Evolutionary conservation across 2,797 vertebrate species (phyloP).

Genomic region (Salarias fasciatus): DNA sequence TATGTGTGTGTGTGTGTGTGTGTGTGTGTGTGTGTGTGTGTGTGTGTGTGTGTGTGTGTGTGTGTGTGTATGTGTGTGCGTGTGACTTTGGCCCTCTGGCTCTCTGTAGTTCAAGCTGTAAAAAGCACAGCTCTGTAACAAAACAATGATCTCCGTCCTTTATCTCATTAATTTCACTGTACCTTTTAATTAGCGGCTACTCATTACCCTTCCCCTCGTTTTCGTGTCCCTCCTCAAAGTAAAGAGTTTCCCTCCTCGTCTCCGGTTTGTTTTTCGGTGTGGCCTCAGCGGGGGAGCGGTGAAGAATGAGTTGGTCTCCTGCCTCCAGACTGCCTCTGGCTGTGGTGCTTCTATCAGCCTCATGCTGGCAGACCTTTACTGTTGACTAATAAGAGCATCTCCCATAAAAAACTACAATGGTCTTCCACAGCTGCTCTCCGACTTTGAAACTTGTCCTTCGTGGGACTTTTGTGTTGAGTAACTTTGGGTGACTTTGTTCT

Average conservation of each 20-base stretch:
- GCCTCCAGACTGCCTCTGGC: slow-evolving; percentile 68
- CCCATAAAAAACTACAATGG: slow-evolving; percentile 50
- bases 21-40: too few species aligned
- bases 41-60: too few species aligned
- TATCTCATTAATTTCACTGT: slow-evolving; percentile 48
- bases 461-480: slow-evolving; percentile 40
- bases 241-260: slow-evolving; percentile 25
- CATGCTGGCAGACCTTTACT: slow-evolving; percentile 75
- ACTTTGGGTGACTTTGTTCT: slow-evolving; percentile 64
- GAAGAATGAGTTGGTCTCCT: slow-evolving; percentile 61
- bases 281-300: slow-evolving; percentile 52
- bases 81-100: slow-evolving; percentile 19
- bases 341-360: slow-evolving; percentile 64
- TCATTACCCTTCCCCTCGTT: slow-evolving; percentile 37
- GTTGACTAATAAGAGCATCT: slow-evolving; percentile 68
- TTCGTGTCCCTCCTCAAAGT: slow-evolving; percentile 32
- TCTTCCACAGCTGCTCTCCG: slow-evolving; percentile 44
- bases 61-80: too few species aligned
- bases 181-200: slow-evolving; percentile 62
- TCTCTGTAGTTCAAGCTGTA: slow-evolving; percentile 36
- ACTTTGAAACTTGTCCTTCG: slow-evolving; percentile 60
- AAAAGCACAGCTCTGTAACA: slow-evolving; percentile 37
- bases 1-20: too few species aligned
- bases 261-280: slow-evolving; percentile 26
- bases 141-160: slow-evolving; percentile 46